Evolutionary conservation across 1,140 invertebrate species (phyloP), one percentile per base, ranked within the genome.

Genomic region (Trachymyrmex septentrionalis): DNA sequence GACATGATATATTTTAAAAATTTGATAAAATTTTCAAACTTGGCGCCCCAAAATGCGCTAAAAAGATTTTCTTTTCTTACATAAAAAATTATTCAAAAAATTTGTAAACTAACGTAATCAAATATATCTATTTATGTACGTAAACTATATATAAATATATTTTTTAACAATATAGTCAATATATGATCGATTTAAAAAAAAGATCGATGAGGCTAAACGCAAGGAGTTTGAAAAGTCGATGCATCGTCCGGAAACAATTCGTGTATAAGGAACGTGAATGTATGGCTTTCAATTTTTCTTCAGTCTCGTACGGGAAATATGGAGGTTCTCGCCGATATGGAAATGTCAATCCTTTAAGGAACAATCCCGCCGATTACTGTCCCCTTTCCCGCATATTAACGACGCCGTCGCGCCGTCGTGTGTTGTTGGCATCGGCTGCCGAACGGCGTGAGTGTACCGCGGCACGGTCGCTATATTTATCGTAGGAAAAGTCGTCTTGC

Each of bases 401-500:
- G 73, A 75, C 63, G n/a, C 12, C 66, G 72, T 87, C 71, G 77
- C 75, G 53, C 9, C 87, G 73, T 64, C 78, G 77, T 53, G 30
- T 67, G 77, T 61, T 80, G 84, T 82, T 89, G 90, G 88, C 91
- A 89, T 92, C 85, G 78, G 59, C 67, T 86, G 89, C 90, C 90
- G 88, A 91, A 90, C 78, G 82, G 67, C 88, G 82, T 92, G 92
- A 92, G 87, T 92, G 86, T 90, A 88, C 87, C 87, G 86, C 86
- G 76, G 64, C 80, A 85, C 86, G 86, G 87, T 48, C 84, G 89
- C 88, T 92, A 92, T 93, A 93, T 93, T 93, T 93, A 93, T 84
- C 90, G 84, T 90, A 87, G 86, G 87, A 90, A 89, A 90, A 92
- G 90, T 91, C 89, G 73, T 85, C 91, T 91, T 92, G 91, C 92